phyloP scores from a whole-genome alignment of 1,140 invertebrate genomes.

The Temnothorax nylanderi region DNA sequence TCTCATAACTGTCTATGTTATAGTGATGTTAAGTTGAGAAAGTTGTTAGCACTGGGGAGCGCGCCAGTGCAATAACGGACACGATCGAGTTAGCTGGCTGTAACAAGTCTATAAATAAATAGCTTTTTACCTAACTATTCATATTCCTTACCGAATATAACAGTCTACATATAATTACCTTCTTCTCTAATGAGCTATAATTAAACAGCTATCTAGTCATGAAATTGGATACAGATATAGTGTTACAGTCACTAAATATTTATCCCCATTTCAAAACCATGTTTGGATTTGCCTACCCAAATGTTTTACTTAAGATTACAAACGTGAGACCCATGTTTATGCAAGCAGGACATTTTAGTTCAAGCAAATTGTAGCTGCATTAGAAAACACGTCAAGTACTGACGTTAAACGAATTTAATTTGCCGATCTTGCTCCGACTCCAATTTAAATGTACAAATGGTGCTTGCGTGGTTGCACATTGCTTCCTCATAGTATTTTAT shows the following conservation, averaged over 20 bases:
- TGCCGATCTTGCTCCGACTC: neutral
- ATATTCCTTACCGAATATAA: no score
- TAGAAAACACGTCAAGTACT: neutral
- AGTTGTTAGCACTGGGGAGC: no score
- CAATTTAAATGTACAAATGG: neutral
- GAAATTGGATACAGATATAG: neutral
- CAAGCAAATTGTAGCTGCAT: neutral
- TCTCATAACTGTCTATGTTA: no score
- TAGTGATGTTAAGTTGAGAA: no score
- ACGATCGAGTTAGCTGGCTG: no score
- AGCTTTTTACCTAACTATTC: no score
- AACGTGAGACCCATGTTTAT: neutral
- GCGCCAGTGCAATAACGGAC: no score
- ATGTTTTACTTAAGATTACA: neutral
- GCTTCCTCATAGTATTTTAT: no score
- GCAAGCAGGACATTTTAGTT: neutral
- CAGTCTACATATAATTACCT: neutral
- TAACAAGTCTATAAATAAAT: no score
- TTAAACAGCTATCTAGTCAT: neutral
- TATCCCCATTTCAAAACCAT: neutral
- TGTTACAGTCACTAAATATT: constrained; percentile 10
- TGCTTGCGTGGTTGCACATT: neutral
- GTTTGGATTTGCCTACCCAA: neutral
- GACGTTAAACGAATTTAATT: neutral
- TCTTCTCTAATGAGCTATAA: neutral